phyloP scores from a whole-genome alignment of 2,888 invertebrate genomes.

The Amiota mariae region DNA sequence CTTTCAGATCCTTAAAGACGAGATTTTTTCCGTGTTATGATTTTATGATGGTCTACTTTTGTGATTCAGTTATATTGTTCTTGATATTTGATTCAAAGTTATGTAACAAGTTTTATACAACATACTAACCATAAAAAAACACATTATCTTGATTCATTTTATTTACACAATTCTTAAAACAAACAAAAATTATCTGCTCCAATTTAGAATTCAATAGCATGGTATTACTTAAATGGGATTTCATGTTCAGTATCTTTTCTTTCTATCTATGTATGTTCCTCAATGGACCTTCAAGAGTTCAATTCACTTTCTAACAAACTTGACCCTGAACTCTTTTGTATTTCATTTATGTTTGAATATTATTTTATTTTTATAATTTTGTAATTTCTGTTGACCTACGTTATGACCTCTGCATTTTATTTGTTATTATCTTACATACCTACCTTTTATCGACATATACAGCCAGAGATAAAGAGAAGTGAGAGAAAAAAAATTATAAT shows the following conservation, averaged over 20 bases:
- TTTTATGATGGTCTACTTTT: too few relatives aligned
- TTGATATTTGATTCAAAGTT: neutral
- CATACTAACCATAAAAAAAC: neutral
- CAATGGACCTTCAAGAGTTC: neutral
- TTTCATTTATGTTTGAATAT: neutral
- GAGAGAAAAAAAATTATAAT: neutral
- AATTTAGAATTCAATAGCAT: too few relatives aligned
- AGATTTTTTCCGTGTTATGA: too few relatives aligned
- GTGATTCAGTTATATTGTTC: too few relatives aligned
- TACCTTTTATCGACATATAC: neutral
- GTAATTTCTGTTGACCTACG: neutral
- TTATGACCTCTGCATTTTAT: conserved; percentile 8
- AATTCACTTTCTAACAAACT: neutral
- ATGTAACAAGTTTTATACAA: neutral
- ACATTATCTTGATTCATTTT: too few relatives aligned
- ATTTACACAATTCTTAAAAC: too few relatives aligned
- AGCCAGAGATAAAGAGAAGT: neutral
- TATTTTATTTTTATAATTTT: neutral
- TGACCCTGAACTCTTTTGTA: conserved; percentile 25
- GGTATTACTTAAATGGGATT: too few relatives aligned
- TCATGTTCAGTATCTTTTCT: neutral
- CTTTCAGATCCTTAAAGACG: too few relatives aligned
- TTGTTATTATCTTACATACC: neutral
- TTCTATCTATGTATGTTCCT: neutral
- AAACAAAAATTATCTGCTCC: too few relatives aligned